A percentile compares a stretch with the other conserved stretches of the same genome.
Evolutionary conservation across 1,140 invertebrate genomes (phyloP).

Genomic region (Mycetomoellerius zeteki): DNA sequence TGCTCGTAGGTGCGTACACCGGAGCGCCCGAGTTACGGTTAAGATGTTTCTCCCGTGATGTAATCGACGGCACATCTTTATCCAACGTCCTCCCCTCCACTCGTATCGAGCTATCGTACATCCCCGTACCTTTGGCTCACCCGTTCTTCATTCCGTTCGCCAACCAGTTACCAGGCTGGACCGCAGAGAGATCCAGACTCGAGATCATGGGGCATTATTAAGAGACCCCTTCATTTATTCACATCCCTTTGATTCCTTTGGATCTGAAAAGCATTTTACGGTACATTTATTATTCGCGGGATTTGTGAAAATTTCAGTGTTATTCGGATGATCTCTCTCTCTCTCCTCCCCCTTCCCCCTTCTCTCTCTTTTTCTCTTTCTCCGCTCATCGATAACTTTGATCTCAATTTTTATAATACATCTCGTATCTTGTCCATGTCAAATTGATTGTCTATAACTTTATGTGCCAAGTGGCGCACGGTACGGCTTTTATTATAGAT

Average conservation of each 20-base stretch:
- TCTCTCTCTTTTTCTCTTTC: not conserved
- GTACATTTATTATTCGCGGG: conserved; percentile 37
- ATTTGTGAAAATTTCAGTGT: conserved; percentile 25
- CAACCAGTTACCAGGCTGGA: not conserved
- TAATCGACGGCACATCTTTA: conserved; percentile 71
- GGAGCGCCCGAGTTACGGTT: conserved; percentile 77
- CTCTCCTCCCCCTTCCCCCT: not conserved
- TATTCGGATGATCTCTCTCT: not conserved
- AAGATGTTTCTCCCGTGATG: conserved; percentile 82
- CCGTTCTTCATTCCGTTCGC: conserved; percentile 17
- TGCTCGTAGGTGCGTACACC: conserved; percentile 77
- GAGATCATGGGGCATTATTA: conserved; percentile 26
- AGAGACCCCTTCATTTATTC: conserved; percentile 22
- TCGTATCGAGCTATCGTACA: not conserved
- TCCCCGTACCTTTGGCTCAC: not conserved
- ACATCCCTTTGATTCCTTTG: conserved; percentile 31
- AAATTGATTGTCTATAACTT: not conserved
- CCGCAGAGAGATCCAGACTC: not conserved
- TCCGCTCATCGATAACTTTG: not conserved
- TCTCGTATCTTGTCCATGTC: conserved; percentile 4
- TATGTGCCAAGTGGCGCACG: not conserved
- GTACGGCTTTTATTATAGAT: conserved; percentile 37
- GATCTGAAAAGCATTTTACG: not conserved
- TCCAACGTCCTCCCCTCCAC: not conserved
- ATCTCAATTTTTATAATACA: not conserved